These are phyloP conservation scores for Whitmania pigra DNA, from an alignment of 1,140 invertebrate genomes.

Conservation along the genomic window DNA sequence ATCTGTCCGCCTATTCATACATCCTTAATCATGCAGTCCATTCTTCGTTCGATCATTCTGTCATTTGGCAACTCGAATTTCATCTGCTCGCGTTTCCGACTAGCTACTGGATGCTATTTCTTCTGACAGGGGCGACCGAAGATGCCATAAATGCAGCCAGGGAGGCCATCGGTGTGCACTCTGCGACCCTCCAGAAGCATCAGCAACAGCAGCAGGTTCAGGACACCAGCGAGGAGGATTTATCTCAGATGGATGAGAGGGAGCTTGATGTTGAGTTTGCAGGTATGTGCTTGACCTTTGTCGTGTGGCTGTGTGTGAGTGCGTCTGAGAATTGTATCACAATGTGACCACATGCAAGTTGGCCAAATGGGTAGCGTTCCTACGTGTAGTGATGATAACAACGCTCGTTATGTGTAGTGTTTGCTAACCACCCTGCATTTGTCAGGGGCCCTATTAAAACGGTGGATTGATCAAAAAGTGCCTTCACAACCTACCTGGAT, in stretches of 20 bases:
- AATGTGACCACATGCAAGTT: no score
- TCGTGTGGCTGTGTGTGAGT: background rate
- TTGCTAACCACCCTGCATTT: no score
- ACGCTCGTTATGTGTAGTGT: no score
- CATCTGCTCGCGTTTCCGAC: background rate
- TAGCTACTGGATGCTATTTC: background rate
- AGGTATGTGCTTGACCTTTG: slow-evolving; percentile 48
- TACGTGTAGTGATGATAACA: no score
- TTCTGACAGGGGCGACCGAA: slow-evolving; percentile 55
- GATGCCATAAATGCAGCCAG: slow-evolving; percentile 80
- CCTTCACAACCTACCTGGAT: no score
- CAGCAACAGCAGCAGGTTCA: slow-evolving; percentile 55
- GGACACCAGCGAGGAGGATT: slow-evolving; percentile 62
- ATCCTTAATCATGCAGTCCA: no score
- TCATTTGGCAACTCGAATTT: background rate
- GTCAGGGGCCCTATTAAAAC: no score
- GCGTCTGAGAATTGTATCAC: background rate
- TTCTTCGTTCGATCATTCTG: no score
- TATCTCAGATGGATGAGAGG: slow-evolving; percentile 69
- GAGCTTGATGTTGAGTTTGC: slow-evolving; percentile 82
- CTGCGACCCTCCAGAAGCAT: slow-evolving; percentile 53
- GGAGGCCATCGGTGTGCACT: slow-evolving; percentile 80
- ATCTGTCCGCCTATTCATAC: background rate
- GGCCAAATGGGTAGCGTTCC: no score
- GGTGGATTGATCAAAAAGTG: no score